Evolutionary conservation across 2,888 invertebrate species (phyloP), one percentile per base, ranked within the genome.

Genomic region (Nomada ruficornis): DNA sequence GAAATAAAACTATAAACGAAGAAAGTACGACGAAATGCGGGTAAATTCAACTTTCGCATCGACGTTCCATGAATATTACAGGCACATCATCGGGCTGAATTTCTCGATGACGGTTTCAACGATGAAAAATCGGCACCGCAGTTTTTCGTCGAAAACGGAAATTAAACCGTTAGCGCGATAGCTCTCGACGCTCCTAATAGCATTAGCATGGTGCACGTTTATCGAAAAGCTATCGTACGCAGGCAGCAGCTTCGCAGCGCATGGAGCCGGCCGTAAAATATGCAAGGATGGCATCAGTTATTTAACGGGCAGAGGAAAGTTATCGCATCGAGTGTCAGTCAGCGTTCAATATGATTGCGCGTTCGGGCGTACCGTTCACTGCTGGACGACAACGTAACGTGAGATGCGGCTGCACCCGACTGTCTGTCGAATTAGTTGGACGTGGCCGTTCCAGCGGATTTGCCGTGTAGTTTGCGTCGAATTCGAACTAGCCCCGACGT

Each of bases 321-420:
- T 69, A 71, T 76, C 72, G 78, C 59, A 62, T 76, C 59, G 60
- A 55, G 36, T 63, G 76, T 57, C 70, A 69, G 73, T 71, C 60
- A 57, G 42, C 59, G 57, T 83, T 76, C 75, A 65, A 69, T 79
- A 86, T 71, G 71, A 86, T 83, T 76, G 69, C 57, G 23, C 68
- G 76, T 69, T 57, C 57, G 67, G 50, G 52, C 65, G 72, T 67
- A 64, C 18, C 29, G 70, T 52, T 70, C 57, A 52, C 52, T 50
- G 64, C 50, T 54, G 63, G 55, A 75, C 60, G 67, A 64, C 36
- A 62, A 68, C 63, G 54, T 47, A 75, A 73, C 60, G 42, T 44
- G 65, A 55, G 55, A n/a, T 29, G 63, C 52, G 71, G 55, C 57
- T 74, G 50, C n/a, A 44, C 26, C 47, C 62, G 42, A 70, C 57